Evolutionary conservation across 2,797 vertebrate species (phyloP).

Genomic region (Numenius phaeopus): DNA sequence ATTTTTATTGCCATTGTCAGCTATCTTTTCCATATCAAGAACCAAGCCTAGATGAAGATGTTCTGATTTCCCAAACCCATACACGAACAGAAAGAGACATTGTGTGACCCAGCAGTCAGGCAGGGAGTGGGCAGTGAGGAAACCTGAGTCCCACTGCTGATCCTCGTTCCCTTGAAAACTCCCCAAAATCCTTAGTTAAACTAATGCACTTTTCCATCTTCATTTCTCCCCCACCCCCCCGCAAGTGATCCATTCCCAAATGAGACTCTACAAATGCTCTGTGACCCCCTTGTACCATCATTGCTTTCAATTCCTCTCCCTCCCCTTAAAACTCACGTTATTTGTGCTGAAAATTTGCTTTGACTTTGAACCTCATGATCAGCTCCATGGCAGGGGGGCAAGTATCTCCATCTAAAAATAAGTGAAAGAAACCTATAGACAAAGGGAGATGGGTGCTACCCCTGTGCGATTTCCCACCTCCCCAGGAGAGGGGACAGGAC

Average conservation of each 20-base stretch:
- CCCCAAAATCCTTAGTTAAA: background rate
- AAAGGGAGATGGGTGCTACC: background rate
- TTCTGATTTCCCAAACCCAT: background rate
- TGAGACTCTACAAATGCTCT: background rate
- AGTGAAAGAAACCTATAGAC: background rate
- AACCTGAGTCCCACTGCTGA: rapidly evolving
- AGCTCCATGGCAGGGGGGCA: rapidly evolving
- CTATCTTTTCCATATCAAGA: constrained; percentile 18
- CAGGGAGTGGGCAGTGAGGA: background rate
- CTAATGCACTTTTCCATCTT: background rate
- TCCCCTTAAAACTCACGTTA: background rate
- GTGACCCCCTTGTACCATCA: background rate
- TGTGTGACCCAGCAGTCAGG: rapidly evolving
- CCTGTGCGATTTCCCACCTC: background rate
- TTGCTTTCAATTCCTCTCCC: too few relatives aligned
- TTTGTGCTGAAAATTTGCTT: background rate
- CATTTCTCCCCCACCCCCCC: rapidly evolving
- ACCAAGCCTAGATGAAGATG: background rate
- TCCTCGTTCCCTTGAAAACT: background rate
- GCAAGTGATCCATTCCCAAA: background rate
- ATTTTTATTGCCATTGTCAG: constrained; percentile 51
- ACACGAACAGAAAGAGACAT: background rate
- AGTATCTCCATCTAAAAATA: background rate
- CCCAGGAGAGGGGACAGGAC: background rate
- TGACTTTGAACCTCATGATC: background rate